Evolutionary conservation across 2,888 invertebrate species (phyloP).

Genomic region (Parasteatoda lunata): DNA sequence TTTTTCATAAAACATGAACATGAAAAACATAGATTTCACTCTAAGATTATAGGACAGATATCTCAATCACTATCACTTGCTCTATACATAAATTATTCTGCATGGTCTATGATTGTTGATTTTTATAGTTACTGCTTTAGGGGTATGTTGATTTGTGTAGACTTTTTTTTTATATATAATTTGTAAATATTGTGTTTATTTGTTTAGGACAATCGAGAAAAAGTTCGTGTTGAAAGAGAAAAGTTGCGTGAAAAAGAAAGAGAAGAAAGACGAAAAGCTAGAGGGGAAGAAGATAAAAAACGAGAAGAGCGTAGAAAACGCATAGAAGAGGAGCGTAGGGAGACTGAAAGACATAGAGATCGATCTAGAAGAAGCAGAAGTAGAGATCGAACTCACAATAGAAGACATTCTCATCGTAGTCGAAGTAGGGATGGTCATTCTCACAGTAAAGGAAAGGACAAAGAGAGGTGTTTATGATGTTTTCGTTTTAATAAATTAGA

Average conservation of each 20-base stretch:
- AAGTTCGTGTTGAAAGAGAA: slow-evolving; percentile 77
- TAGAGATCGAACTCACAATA: slow-evolving; percentile 37
- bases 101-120: no score
- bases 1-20: no score
- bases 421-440: slow-evolving; percentile 59
- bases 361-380: slow-evolving; percentile 45
- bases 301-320: slow-evolving; percentile 53
- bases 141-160: no score
- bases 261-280: slow-evolving; percentile 73
- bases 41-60: no score
- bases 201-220: slow-evolving; percentile 74
- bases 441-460: slow-evolving; percentile 66
- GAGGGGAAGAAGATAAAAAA: slow-evolving; percentile 50
- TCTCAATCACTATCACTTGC: no score
- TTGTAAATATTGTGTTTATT: background rate
- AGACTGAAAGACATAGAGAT: slow-evolving; percentile 43
- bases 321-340: slow-evolving; percentile 42
- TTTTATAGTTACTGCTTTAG: no score
- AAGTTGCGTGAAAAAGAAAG: slow-evolving; percentile 77
- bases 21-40: no score
- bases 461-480: slow-evolving; percentile 37
- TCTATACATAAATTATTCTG: no score
- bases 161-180: background rate
- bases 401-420: slow-evolving; percentile 42
- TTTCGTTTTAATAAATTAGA: no score